Base-by-base conservation (phyloP, 2,113 vertebrate species). In the Gopherus flavomarginatus region DNA sequence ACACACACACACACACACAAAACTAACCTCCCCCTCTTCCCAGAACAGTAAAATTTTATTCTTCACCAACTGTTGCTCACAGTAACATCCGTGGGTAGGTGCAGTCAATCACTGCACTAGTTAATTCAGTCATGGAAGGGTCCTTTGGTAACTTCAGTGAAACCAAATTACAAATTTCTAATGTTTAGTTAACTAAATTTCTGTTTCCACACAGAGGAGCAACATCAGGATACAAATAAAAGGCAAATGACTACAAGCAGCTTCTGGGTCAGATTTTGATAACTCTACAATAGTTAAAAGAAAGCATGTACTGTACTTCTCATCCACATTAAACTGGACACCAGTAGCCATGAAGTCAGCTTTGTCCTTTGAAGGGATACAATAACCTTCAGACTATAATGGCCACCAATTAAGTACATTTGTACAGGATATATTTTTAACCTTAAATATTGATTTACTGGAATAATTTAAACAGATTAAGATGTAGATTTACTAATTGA, bases 401-500 rank as follows among this genome's bases (percentile, higher is more conserved):
- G 85, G 19, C 24, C 69, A 88, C 13, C 78, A 50, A 50, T 16
- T 85, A 85, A 88, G 78, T 6, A 22, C 50, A 11, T 84, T 89
- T 89, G 47, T n/a, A 87, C 13, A 24, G 47, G n/a, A 35, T 78
- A 54, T 9, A 35, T 21, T 14, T 0, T 1, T 24, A 27, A 69
- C 1, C 11, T 8, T 47, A 57, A 59, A 29, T 24, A 65, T 86
- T 69, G 17, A 27, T 22, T 52, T 26, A 57, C 14, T 19, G 11
- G 42, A 78, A 47, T 47, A 59, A 83, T 29, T 57, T 57, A 21
- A 91, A 56, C 81, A 6, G 26, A 65, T 42, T 24, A 56, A 95
- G 95, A 59, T 5, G 65, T 21, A 83, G 24, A 86, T 49, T 59
- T 84, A 75, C 44, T 50, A 78, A 80, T 81, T 44, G 65, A 83